Conservation (phyloP, 2,888 invertebrate genomes). For the Stegophylla sp. region DNA sequence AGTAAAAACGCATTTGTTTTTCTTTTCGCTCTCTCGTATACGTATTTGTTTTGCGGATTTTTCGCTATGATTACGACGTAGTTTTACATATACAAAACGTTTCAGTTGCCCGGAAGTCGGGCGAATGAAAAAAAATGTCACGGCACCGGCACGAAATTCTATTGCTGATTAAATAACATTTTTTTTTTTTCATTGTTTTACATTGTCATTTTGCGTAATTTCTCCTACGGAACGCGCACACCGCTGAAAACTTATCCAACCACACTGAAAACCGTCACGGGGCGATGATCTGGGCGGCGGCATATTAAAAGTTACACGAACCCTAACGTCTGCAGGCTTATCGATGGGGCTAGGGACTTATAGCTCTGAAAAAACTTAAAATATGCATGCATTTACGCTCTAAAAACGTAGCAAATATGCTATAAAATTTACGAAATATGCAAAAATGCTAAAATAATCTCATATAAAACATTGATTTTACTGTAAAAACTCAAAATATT, state of each 20-base stretch:
- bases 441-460: no score
- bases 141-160: conserved; percentile 26
- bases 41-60: conserved; percentile 29
- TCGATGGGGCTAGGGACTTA: no score
- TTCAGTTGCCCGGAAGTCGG: conserved; percentile 20
- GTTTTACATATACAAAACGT: conserved; percentile 3
- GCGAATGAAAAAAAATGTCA: conserved; percentile 7
- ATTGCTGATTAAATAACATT: conserved; percentile 5
- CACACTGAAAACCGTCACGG: conserved; percentile 25
- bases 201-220: conserved; percentile 11
- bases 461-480: no score
- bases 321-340: conserved; percentile 23
- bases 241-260: conserved; percentile 25
- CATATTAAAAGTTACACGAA: neutral
- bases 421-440: no score
- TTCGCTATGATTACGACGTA: neutral
- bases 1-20: neutral
- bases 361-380: no score
- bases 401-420: no score
- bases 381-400: neutral
- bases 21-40: neutral
- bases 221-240: neutral
- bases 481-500: no score
- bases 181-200: neutral
- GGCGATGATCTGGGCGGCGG: neutral